These are phyloP conservation scores for Papilio machaon DNA, from an alignment of 1,140 invertebrate species.

Conservation along the genomic window DNA sequence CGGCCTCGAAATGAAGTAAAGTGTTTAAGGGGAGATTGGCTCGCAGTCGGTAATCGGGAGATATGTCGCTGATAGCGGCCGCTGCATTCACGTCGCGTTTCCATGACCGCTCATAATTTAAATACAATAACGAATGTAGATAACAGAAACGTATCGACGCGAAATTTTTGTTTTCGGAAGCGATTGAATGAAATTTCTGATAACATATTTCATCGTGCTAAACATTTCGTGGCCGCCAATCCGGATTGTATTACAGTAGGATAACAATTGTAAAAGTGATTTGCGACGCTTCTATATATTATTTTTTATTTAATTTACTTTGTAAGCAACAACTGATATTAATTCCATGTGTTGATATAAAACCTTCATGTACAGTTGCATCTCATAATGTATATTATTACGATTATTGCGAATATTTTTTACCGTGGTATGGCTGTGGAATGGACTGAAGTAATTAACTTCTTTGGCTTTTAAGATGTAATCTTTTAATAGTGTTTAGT, in stretches of 20 bases:
- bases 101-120: slow-evolving; percentile 19
- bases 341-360: slow-evolving; percentile 3
- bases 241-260: background rate
- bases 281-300: slow-evolving; percentile 20
- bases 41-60: slow-evolving; percentile 58
- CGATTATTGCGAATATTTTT: slow-evolving; percentile 30
- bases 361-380: slow-evolving; percentile 27
- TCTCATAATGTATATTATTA: slow-evolving; percentile 20
- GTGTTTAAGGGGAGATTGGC: slow-evolving; percentile 59
- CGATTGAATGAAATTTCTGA: slow-evolving; percentile 7
- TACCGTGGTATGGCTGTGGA: slow-evolving; percentile 37
- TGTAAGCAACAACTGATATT: slow-evolving; percentile 6
- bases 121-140: slow-evolving; percentile 12
- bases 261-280: slow-evolving; percentile 34
- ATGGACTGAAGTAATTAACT: slow-evolving; percentile 31
- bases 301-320: slow-evolving; percentile 24
- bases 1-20: slow-evolving; percentile 53
- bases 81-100: slow-evolving; percentile 19
- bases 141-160: slow-evolving; percentile 12
- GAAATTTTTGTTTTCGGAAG: slow-evolving; percentile 16
- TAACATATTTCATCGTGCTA: slow-evolving; percentile 1
- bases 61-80: slow-evolving; percentile 55
- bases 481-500: slow-evolving; percentile 19
- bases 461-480: slow-evolving; percentile 33
- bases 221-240: slow-evolving; percentile 30